phyloP scores from a whole-genome alignment of 2,888 invertebrate species.

The Mystacides longicornis region DNA sequence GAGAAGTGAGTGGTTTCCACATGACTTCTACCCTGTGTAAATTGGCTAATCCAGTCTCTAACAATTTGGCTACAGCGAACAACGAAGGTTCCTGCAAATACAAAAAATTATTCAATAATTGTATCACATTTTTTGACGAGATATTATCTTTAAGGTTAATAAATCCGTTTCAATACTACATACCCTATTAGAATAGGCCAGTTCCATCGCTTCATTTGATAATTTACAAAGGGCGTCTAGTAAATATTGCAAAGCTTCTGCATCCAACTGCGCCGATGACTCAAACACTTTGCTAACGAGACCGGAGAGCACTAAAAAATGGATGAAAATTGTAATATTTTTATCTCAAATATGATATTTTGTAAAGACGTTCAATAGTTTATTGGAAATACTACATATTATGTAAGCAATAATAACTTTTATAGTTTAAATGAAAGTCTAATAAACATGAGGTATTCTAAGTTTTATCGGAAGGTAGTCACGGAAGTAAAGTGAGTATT shows the following conservation, averaged over 20 bases:
- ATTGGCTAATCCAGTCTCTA: conserved; percentile 96
- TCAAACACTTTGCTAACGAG: conserved; percentile 92
- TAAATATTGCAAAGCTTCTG: conserved; percentile 89
- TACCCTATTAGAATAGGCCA: conserved; percentile 89
- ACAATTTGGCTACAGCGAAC: conserved; percentile 94
- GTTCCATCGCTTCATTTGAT: conserved; percentile 94
- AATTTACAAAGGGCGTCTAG: conserved; percentile 95
- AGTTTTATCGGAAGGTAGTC: too few species aligned
- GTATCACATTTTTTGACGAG: neutral
- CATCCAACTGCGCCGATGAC: conserved; percentile 87
- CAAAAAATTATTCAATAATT: neutral
- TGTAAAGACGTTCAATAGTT: too few species aligned
- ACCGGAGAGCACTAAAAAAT: conserved; percentile 60
- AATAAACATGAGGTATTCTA: too few species aligned
- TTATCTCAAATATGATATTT: neutral
- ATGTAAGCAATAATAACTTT: too few species aligned
- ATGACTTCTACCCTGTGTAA: conserved; percentile 87
- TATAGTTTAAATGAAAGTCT: too few species aligned
- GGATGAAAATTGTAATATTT: neutral
- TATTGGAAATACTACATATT: too few species aligned
- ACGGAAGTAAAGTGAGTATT: too few species aligned
- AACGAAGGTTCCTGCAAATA: conserved; percentile 78
- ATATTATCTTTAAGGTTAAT: neutral
- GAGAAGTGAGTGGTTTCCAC: conserved; percentile 93
- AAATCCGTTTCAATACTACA: conserved; percentile 27